Evolutionary conservation across 1,140 invertebrate genomes (phyloP).

Genomic region (Drosophila fuyamai): DNA sequence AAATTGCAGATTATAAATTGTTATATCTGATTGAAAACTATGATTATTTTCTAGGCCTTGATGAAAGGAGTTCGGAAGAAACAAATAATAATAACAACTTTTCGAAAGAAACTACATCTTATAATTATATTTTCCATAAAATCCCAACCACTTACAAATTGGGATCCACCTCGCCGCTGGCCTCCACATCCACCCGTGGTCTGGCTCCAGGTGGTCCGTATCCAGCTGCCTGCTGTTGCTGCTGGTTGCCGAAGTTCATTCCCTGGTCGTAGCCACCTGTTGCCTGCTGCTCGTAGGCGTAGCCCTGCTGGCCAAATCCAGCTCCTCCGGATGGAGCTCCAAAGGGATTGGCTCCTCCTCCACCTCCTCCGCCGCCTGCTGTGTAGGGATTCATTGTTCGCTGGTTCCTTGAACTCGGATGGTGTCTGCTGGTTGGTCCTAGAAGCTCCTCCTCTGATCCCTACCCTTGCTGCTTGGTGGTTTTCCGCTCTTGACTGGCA

Average conservation of each 20-base stretch:
- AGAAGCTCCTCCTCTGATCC: neutral
- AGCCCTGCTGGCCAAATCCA: constrained; percentile 58
- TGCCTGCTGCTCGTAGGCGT: constrained; percentile 69
- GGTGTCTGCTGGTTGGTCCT: constrained; percentile 19
- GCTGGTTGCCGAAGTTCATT: constrained; percentile 42
- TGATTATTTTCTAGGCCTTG: too few species aligned
- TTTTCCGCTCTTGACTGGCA: constrained; percentile 26
- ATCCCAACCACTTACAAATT: constrained; percentile 85
- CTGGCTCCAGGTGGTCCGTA: constrained; percentile 82
- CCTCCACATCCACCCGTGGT: constrained; percentile 90
- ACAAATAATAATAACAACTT: too few species aligned
- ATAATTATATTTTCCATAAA: too few species aligned
- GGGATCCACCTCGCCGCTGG: constrained; percentile 91
- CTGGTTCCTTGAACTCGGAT: constrained; percentile 38
- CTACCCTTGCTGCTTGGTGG: constrained; percentile 14
- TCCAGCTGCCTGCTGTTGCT: constrained; percentile 43
- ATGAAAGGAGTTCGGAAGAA: too few species aligned
- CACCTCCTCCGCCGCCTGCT: constrained; percentile 43
- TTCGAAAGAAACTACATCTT: too few species aligned
- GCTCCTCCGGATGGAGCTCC: constrained; percentile 54
- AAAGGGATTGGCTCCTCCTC: constrained; percentile 72
- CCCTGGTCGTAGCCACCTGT: constrained; percentile 67
- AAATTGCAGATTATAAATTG: too few species aligned
- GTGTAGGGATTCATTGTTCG: constrained; percentile 75
- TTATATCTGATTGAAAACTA: too few species aligned